A percentile compares a stretch with the other conserved stretches of the same genome.
Evolutionary conservation across 2,888 invertebrate genomes (phyloP).

Genomic region (Ptychoptera contaminata): DNA sequence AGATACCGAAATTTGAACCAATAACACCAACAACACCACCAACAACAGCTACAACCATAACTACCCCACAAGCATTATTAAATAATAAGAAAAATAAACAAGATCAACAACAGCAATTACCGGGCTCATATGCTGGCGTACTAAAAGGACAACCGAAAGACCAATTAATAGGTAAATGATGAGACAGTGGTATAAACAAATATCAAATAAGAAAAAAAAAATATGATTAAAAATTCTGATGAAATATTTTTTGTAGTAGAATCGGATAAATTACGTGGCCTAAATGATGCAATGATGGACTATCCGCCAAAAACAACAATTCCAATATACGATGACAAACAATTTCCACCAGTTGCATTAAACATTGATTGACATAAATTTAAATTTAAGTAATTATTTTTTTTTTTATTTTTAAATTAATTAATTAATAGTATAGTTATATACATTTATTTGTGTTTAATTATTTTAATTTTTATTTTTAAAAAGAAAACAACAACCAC

Average conservation of each 20-base stretch:
- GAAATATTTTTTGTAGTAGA: conserved; percentile 16
- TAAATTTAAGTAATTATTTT: not conserved
- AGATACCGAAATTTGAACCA: not conserved
- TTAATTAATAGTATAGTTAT: not conserved
- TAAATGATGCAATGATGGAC: conserved; percentile 29
- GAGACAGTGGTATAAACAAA: no score
- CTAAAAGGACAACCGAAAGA: conserved; percentile 70
- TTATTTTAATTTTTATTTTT: no score
- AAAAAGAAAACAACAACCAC: no score
- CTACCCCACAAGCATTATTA: no score
- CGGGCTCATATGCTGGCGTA: conserved; percentile 69
- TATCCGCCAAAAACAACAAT: conserved; percentile 16
- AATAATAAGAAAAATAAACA: conserved; percentile 16
- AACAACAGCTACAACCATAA: not conserved
- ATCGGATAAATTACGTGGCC: conserved; percentile 28
- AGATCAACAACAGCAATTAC: conserved; percentile 20
- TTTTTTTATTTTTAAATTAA: not conserved
- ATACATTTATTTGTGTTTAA: no score
- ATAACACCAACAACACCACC: not conserved
- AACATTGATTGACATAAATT: not conserved
- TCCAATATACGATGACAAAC: conserved; percentile 25
- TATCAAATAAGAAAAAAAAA: not conserved
- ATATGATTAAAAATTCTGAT: not conserved
- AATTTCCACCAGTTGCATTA: conserved; percentile 27
- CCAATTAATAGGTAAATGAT: conserved; percentile 64